phyloP scores from a whole-genome alignment of 1,140 invertebrate species.

The Cheumatopsyche charites region DNA sequence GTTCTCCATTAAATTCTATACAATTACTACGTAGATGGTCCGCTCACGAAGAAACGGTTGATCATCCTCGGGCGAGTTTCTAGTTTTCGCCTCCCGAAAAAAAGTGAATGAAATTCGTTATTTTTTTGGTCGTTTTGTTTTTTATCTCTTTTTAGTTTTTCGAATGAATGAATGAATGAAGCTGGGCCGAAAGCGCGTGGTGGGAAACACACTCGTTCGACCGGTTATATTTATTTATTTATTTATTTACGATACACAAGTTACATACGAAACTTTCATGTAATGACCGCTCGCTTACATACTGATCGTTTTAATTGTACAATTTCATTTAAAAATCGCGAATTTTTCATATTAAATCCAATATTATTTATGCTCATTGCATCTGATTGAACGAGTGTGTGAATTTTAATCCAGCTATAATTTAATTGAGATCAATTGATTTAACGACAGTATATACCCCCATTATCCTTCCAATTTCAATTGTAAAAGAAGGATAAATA shows the following conservation, averaged over 20 bases:
- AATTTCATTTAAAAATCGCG: background rate
- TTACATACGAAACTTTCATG: background rate
- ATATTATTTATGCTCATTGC: no score
- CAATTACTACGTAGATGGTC: no score
- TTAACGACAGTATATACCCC: no score
- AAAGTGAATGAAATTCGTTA: conserved; percentile 48
- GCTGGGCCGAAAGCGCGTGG: background rate
- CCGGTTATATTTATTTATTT: conserved; percentile 24
- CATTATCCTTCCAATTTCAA: no score
- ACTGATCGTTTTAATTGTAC: no score
- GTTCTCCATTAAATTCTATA: no score
- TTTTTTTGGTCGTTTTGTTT: conserved; percentile 40
- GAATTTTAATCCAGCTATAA: no score
- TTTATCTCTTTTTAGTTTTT: conserved; percentile 19
- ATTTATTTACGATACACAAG: conserved; percentile 39
- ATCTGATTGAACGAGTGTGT: no score
- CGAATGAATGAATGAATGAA: conserved; percentile 37
- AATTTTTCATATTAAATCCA: background rate
- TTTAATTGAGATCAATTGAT: no score
- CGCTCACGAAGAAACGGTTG: no score
- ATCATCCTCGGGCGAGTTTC: no score
- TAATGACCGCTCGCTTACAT: background rate
- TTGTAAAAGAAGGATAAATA: no score
- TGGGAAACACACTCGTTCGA: conserved; percentile 27
- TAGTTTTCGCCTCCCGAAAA: conserved; percentile 9